Conservation (phyloP, 2,888 invertebrate species). For the Acleris sparsana region DNA sequence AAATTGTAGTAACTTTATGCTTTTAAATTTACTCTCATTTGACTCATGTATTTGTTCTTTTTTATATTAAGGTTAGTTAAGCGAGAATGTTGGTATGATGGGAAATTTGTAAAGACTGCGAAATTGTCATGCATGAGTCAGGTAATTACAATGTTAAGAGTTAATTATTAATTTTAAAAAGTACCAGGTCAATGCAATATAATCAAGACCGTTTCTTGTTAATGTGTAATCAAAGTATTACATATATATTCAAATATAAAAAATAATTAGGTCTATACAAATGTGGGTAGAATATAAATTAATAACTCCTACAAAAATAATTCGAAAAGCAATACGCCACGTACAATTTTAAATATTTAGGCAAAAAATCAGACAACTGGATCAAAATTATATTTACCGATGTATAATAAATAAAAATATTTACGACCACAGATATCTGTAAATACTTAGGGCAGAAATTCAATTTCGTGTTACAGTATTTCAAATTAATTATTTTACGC, state of each 20-base stretch:
- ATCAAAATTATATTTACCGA: conserved; percentile 34
- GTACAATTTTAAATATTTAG: conserved; percentile 33
- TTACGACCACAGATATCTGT: conserved; percentile 5
- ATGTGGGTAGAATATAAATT: conserved; percentile 1
- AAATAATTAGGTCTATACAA: conserved; percentile 6
- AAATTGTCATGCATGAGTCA: background rate
- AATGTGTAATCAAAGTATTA: background rate
- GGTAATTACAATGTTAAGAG: background rate
- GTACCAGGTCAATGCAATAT: background rate
- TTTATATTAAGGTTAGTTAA: background rate
- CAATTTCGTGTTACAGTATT: no score
- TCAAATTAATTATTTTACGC: no score
- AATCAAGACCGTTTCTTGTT: background rate
- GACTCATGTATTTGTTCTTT: background rate
- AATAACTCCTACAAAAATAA: conserved; percentile 18
- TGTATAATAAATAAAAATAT: conserved; percentile 16
- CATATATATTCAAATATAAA: background rate
- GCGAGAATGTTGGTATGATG: conserved; percentile 14
- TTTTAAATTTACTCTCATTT: no score
- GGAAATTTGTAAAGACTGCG: conserved; percentile 29
- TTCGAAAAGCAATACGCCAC: conserved; percentile 36
- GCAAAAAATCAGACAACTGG: conserved; percentile 19
- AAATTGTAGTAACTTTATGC: no score
- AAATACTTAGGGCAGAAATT: background rate
- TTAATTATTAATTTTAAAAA: background rate